Conservation (phyloP, 23 tunicate genomes). For the Botrylloides violaceus region DNA sequence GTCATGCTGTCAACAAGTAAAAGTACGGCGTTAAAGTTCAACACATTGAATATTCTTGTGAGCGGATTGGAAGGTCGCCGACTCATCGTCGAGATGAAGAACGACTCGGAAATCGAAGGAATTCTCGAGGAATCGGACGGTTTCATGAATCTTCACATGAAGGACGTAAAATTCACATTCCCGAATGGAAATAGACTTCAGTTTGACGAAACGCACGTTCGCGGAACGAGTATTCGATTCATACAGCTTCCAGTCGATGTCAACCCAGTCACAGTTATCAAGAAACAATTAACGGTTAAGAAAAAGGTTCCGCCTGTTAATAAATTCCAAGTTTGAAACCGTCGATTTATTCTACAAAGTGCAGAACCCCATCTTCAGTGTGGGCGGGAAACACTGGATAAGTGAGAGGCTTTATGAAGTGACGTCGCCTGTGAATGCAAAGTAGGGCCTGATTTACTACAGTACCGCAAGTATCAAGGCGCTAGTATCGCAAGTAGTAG, state of each 20-base stretch:
- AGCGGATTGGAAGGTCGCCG: conserved; percentile 11
- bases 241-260: conserved; percentile 20
- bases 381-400: too few species aligned
- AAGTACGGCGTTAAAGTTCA: conserved; percentile 1
- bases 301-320: too few species aligned
- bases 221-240: neutral
- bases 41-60: conserved; percentile 6
- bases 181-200: neutral
- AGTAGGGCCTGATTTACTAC: too few species aligned
- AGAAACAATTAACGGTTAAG: conserved; percentile 12
- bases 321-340: too few species aligned
- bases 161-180: neutral
- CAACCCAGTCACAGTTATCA: conserved; percentile 18
- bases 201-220: neutral
- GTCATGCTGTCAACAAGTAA: neutral
- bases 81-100: conserved; percentile 12
- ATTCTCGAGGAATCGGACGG: conserved; percentile 15
- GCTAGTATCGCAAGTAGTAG: too few species aligned
- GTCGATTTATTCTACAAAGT: too few species aligned
- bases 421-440: too few species aligned
- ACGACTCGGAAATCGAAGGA: conserved; percentile 14
- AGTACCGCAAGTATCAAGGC: too few species aligned
- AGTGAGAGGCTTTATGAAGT: too few species aligned
- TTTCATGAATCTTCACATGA: conserved; percentile 12
- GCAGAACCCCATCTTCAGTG: too few species aligned